Evolutionary conservation across 2,797 vertebrate genomes (phyloP), one percentile per base, ranked within the genome.

Genomic region (Lepus townsendii): DNA sequence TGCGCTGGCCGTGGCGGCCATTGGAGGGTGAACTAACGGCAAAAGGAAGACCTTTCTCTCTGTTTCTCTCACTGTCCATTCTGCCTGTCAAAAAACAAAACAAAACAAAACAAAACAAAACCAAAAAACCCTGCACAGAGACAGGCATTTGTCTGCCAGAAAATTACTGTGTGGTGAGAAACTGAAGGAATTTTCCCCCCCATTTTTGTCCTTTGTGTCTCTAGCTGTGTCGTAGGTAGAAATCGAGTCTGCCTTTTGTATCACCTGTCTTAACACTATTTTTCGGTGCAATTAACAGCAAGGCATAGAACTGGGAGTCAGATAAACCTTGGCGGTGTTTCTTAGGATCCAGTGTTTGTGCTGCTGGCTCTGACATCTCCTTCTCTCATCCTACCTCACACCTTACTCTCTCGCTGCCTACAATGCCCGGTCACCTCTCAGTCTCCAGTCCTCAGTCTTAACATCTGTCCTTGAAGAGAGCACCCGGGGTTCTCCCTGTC

Each of bases 221-320:
- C 62, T 82, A 26, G 20, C 27, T 95, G 13, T 22, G 60, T 92
- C 30, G 3, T 62, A 30, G 83, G 54, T 72, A 73, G 80, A 91
- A 91, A 63, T 7, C 3, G 47, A 79, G 83, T 83, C 63, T 83
- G 54, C 24, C 76, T 75, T 27, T 30, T 71, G 77, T 73, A 10
- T 90, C 69, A 22, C 54, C 92, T 89, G 62, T 75, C 65, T 84
- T 73, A 73, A 84, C 42, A 47, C 54, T 22, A 65, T 93, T 90
- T 89, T 35, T 93, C 54, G 13, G 68, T 66, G 78, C 13, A 5
- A 30, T 38, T 84, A 71, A 84, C 71, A n/a, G 75, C 32, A 47
- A n/a, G 54, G 20, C 32, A 68, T 71, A 66, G 38, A 83, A 77
- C 71, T n/a, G 50, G n/a, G 73, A 92, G 84, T 77, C 77, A 73